Evolutionary conservation across 2,888 invertebrate genomes (phyloP), one percentile per base, ranked within the genome.

Genomic region (Parapristionchus giblindavisi): DNA sequence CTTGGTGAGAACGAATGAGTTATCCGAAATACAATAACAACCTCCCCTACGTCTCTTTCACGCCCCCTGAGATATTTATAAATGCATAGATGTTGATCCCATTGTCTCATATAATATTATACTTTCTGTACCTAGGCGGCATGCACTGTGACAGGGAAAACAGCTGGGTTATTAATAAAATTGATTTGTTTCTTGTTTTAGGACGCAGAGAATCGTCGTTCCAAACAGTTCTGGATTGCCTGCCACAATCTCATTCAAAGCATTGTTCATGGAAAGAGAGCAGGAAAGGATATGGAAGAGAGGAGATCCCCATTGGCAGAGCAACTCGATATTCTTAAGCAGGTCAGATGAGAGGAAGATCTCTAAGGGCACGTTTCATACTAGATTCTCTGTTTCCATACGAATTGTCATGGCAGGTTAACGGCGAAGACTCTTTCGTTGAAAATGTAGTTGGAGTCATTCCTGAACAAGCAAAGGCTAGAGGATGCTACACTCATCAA

Each of bases 181-280:
- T n/a, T n/a, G n/a, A n/a, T n/a, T n/a, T n/a, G n/a, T n/a, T n/a
- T n/a, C 3, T 4, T n/a, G 11, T 68, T 76, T 36, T 63, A 82
- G 85, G 90, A 90, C 81, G 88, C 88, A 74, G 87, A 88, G 61
- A 89, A 90, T 11, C 85, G 89, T 34, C 85, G 88, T 36, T 93
- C 95, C 0, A 95, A 96, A 89, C 92, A 94, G 38, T 91, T 97
- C 81, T 97, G 97, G 97, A 92, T 94, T 80, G 94, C 97, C 1
- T 95, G 94, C 85, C 94, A 96, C 86, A 92, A 94, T 2, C 90
- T 97, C 51, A 92, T 93, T 86, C 92, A 93, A 2, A 92, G 93
- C 32, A 92, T 96, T 6, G 76, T 79, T 43, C 78, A 85, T 68
- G 87, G 87, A 43, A 80, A 83, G 48, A 91, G 92, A 77, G 90